Evolutionary conservation across 2,113 vertebrate species (phyloP).

Genomic region (Apteryx mantelli): DNA sequence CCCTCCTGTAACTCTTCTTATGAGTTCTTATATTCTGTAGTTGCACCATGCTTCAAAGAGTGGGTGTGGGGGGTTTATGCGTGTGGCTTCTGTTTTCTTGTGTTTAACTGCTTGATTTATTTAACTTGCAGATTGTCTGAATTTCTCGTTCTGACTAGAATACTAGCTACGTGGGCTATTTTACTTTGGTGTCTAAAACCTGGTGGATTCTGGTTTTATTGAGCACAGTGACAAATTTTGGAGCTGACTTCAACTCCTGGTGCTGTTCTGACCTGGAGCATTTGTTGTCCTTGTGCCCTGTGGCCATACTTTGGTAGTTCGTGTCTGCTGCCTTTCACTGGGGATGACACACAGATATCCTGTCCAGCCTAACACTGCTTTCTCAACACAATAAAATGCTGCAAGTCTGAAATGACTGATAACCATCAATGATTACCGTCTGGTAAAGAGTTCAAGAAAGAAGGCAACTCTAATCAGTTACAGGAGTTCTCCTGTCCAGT

Average conservation of each 20-base stretch:
- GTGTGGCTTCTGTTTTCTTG: neutral
- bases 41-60: slow-evolving; percentile 49
- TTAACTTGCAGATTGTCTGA: slow-evolving; percentile 52
- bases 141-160: slow-evolving; percentile 24
- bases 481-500: neutral
- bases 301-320: slow-evolving; percentile 18
- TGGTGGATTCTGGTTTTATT: neutral
- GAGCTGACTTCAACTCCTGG: neutral
- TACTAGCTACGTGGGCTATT: neutral
- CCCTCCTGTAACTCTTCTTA: slow-evolving; percentile 62
- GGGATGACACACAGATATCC: slow-evolving; percentile 35
- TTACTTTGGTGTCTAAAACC: neutral
- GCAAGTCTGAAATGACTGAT: slow-evolving; percentile 42
- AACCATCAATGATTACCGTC: neutral
- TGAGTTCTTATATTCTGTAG: slow-evolving; percentile 42
- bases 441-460: slow-evolving; percentile 3
- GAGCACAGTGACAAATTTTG: neutral
- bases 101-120: neutral
- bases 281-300: slow-evolving; percentile 2
- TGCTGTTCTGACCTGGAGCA: neutral
- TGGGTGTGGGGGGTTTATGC: slow-evolving; percentile 52
- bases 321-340: slow-evolving; percentile 33
- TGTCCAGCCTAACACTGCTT: slow-evolving; percentile 34
- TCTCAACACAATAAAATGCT: slow-evolving; percentile 49
- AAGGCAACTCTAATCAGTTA: neutral